These are phyloP conservation scores for Trichonephila inaurata DNA, from an alignment of 1,140 invertebrate genomes.

Conservation along the genomic window DNA sequence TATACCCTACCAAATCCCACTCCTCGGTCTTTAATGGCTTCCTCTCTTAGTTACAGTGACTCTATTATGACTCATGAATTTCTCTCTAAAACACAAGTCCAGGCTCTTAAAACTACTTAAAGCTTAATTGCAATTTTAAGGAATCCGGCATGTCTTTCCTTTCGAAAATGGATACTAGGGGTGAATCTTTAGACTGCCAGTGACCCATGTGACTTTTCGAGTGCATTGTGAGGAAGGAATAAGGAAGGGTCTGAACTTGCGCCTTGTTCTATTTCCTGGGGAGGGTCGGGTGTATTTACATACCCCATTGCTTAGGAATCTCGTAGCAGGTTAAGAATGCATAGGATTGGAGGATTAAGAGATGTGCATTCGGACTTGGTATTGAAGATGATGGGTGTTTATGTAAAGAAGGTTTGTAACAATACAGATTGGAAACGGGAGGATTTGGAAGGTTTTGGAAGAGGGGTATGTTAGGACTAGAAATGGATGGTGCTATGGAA, in stretches of 20 bases:
- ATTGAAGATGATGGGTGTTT: background rate
- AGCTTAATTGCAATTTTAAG: background rate
- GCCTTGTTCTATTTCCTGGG: background rate
- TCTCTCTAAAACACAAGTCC: background rate
- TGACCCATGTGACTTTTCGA: background rate
- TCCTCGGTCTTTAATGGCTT: background rate
- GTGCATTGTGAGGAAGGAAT: background rate
- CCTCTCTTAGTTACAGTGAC: background rate
- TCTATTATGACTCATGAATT: constrained; percentile 23
- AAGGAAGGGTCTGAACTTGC: background rate
- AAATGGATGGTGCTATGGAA: too few species aligned
- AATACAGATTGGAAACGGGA: too few species aligned
- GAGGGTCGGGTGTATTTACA: background rate
- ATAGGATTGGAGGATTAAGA: constrained; percentile 50
- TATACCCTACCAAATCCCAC: background rate
- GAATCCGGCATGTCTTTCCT: background rate
- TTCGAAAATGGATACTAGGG: background rate
- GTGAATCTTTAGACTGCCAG: background rate
- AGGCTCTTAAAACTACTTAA: constrained; percentile 2
- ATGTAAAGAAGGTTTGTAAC: too few species aligned
- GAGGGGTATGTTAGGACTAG: too few species aligned
- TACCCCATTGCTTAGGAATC: constrained; percentile 33
- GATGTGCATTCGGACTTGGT: background rate
- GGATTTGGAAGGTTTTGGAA: too few species aligned
- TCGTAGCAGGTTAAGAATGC: constrained; percentile 42